phyloP scores from a whole-genome alignment of 2,113 vertebrate species.

The Abramis brama region DNA sequence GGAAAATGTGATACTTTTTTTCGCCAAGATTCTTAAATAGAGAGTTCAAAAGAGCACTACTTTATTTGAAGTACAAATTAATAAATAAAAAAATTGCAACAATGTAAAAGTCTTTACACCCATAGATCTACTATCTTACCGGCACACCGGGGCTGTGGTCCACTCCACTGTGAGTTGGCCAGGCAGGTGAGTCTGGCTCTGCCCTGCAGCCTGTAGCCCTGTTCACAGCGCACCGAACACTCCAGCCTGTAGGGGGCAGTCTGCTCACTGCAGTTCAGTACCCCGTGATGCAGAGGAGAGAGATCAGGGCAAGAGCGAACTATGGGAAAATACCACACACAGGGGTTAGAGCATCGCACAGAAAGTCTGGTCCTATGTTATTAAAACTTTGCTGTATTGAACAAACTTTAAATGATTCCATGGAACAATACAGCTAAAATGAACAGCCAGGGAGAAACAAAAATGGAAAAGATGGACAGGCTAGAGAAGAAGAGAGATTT shows the following conservation, averaged over 20 bases:
- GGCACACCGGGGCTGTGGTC: constrained; percentile 86
- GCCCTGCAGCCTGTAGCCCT: constrained; percentile 88
- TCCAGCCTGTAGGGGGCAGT: constrained; percentile 79
- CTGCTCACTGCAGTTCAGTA: constrained; percentile 81
- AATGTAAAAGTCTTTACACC: neutral
- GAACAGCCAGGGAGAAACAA: neutral
- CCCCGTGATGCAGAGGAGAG: constrained; percentile 78
- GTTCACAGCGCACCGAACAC: constrained; percentile 84
- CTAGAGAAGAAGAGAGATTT: constrained; percentile 18
- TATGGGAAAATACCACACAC: constrained; percentile 59
- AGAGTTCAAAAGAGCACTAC: too few species aligned
- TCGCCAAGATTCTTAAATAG: too few species aligned
- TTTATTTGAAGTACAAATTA: too few species aligned
- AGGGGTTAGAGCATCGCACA: neutral
- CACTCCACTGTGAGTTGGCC: constrained; percentile 88
- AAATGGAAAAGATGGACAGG: neutral
- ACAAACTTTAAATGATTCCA: neutral
- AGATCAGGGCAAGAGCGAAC: constrained; percentile 87
- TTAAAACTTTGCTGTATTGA: constrained; percentile 10
- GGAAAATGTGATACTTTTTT: too few species aligned
- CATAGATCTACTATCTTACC: constrained; percentile 79
- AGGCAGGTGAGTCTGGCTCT: constrained; percentile 83
- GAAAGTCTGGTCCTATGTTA: neutral
- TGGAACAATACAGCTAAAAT: constrained; percentile 1
- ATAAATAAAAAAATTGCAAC: too few species aligned